Conservation (phyloP, 2,113 vertebrate species). For the Benitochromis conjunctus region DNA sequence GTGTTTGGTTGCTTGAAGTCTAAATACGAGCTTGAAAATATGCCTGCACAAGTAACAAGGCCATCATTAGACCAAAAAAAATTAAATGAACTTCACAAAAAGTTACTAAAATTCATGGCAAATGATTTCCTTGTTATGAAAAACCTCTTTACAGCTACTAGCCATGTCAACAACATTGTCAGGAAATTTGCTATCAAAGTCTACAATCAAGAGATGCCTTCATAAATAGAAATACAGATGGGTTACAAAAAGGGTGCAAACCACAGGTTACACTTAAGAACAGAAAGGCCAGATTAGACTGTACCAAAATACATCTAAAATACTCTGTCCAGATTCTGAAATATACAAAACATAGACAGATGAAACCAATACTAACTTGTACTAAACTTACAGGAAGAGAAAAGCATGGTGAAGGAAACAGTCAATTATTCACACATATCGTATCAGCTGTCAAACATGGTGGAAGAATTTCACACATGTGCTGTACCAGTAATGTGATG, state of each 20-base stretch:
- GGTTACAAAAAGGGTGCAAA: neutral
- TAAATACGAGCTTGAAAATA: neutral
- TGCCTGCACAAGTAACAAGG: neutral
- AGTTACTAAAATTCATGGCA: accelerated
- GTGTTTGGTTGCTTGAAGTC: neutral
- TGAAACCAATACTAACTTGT: neutral
- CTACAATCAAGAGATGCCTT: neutral
- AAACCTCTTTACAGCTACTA: neutral
- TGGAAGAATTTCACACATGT: neutral
- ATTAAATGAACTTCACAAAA: too few species aligned
- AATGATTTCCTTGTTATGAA: neutral
- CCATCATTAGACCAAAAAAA: neutral
- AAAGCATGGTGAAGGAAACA: too few species aligned
- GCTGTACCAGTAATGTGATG: too few species aligned
- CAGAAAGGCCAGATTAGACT: neutral
- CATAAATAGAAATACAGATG: accelerated
- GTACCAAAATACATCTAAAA: neutral
- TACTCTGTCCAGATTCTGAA: neutral
- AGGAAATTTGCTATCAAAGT: neutral
- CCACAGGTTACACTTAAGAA: neutral
- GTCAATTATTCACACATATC: too few species aligned
- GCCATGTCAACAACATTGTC: neutral
- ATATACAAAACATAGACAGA: neutral
- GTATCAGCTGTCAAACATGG: too few species aligned
- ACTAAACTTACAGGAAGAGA: neutral